Evolutionary conservation across 2,797 vertebrate species (phyloP).

Genomic region (Octomys mimax): DNA sequence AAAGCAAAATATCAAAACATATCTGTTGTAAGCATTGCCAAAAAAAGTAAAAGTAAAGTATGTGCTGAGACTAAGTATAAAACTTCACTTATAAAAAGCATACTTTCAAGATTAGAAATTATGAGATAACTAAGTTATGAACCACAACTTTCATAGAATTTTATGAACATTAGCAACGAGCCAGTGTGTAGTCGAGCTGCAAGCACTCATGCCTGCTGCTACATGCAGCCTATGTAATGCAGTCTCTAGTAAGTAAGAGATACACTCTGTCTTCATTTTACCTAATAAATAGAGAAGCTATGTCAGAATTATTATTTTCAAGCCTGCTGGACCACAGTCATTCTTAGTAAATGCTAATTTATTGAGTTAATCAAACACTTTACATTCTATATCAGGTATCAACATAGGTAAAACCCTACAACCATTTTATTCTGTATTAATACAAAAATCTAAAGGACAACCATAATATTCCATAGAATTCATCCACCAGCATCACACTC

Average conservation of each 20-base stretch:
- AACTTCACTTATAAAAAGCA: conserved; percentile 9
- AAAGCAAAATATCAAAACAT: neutral
- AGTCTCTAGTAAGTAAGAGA: neutral
- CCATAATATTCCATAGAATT: neutral
- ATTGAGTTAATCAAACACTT: neutral
- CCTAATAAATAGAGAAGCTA: neutral
- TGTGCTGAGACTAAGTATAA: neutral
- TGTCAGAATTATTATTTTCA: neutral
- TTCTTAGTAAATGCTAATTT: neutral
- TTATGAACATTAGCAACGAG: neutral
- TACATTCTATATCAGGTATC: neutral
- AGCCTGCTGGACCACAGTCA: neutral
- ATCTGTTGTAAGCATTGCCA: neutral
- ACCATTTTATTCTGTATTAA: neutral
- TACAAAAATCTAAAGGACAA: neutral
- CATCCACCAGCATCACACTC: neutral
- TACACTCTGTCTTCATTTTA: neutral
- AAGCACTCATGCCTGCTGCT: rapidly evolving
- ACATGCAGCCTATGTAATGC: rapidly evolving
- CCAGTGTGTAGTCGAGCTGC: rapidly evolving
- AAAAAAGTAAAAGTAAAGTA: conserved; percentile 28
- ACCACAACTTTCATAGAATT: neutral
- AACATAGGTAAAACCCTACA: neutral
- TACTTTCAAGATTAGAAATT: neutral
- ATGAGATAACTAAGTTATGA: neutral